phyloP scores from a whole-genome alignment of 2,113 vertebrate genomes.

The Panurus biarmicus region DNA sequence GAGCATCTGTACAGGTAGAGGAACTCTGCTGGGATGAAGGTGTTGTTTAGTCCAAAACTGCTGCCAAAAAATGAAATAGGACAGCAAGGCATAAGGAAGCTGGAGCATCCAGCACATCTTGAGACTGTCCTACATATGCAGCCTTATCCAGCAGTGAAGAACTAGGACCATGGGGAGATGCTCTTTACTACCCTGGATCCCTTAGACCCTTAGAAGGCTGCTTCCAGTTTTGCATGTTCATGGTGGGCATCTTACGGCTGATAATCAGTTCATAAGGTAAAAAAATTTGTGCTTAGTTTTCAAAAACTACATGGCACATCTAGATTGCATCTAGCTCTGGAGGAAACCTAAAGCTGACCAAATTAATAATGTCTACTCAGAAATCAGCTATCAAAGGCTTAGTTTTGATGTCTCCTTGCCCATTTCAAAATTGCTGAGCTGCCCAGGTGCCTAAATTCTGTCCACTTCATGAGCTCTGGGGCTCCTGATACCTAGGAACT shows the following conservation, averaged over 20 bases:
- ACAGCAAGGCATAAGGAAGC: neutral
- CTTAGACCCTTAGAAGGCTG: neutral
- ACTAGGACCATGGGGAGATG: accelerated
- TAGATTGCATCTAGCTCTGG: neutral
- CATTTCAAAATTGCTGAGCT: neutral
- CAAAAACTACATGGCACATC: neutral
- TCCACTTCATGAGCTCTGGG: neutral
- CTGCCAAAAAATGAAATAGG: neutral
- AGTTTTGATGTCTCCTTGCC: neutral
- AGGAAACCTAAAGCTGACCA: neutral
- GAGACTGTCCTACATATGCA: neutral
- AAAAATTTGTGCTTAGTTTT: neutral
- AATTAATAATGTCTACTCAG: neutral
- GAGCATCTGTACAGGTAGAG: neutral
- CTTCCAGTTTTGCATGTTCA: neutral
- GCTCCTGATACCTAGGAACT: neutral
- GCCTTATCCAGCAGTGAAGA: neutral
- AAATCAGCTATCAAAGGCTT: neutral
- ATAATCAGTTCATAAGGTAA: neutral
- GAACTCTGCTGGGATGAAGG: neutral
- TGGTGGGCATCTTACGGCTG: neutral
- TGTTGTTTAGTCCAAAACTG: neutral
- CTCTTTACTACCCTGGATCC: neutral
- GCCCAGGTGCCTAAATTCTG: neutral
- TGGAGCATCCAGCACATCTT: neutral